Evolutionary conservation across 23 tunicate genomes (phyloP), one percentile per base, ranked within the genome.

Genomic region (Clavelina lepadiformis): DNA sequence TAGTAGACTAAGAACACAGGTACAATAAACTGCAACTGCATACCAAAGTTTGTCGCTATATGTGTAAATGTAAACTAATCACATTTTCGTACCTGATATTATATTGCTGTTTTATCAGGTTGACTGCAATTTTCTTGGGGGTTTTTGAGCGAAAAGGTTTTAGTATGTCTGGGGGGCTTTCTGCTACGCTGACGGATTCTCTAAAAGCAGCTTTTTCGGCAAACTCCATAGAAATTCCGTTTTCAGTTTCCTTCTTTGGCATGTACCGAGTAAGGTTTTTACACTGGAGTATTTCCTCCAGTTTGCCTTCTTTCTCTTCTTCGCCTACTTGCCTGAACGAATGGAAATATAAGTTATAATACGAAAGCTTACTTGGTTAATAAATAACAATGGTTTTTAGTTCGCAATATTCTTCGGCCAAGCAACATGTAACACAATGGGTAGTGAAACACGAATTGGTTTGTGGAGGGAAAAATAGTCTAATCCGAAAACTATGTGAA

Each of bases 101-200:
- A 64, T 89, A 89, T 50, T 89, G 88, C 38, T 89, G 88, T 21
- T 69, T 65, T 35, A 89, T 81, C 56, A 89, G 35, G 58, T 89
- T 89, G 7, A 75, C 69, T 3, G 97, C 97, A 31, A 89, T 76
- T 50, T 73, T 80, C 75, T 89, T 89, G 41, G 97, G 97, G 1
- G 97, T 81, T 72, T 81, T 81, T 1, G 88, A 45, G 30, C 76
- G 35, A n/a, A 89, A 91, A 0, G 60, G 71, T 6, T 52, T 51
- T 25, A 89, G 61, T 13, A 89, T 89, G 51, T 89, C 97, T n/a
- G 86, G 78, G 45, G 96, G 96, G 54, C 72, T 57, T 65, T 65
- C 38, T 2, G 96, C 96, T 1, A 28, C 73, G 35, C 55, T 68
- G 1, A 87, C 80, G 15, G 67, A 61, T 51, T 87, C 96, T 51